These are phyloP conservation scores for Melipona quadrifasciata DNA, from an alignment of 1,140 invertebrate genomes.

Conservation along the genomic window DNA sequence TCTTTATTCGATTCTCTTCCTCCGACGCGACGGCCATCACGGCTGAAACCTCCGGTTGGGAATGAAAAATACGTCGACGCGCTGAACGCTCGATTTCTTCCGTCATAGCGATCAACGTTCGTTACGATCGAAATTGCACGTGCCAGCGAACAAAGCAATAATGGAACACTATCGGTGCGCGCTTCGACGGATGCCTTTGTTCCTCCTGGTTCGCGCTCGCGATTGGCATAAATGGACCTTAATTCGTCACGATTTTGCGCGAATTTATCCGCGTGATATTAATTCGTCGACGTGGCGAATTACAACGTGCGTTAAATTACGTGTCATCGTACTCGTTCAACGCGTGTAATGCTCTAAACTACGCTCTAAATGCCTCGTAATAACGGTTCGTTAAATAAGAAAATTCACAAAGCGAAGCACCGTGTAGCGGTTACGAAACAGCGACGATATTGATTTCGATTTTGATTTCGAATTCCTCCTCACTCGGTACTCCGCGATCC, in stretches of 20 bases:
- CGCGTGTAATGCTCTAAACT: not conserved
- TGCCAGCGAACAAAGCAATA: too few relatives aligned
- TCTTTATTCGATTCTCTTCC: too few relatives aligned
- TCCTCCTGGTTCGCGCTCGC: too few relatives aligned
- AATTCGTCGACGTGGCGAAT: not conserved
- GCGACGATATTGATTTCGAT: not conserved
- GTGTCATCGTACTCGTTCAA: not conserved
- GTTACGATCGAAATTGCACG: too few relatives aligned
- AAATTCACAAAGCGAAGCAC: slow-evolving; percentile 20
- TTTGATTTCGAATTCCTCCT: not conserved
- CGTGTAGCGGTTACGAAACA: not conserved
- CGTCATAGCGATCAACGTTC: too few relatives aligned
- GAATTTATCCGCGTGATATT: not conserved
- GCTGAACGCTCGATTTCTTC: too few relatives aligned
- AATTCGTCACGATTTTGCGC: not conserved
- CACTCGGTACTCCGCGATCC: not conserved
- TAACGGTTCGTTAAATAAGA: slow-evolving; percentile 33
- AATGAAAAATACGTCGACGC: too few relatives aligned
- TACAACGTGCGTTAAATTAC: not conserved
- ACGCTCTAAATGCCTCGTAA: slow-evolving; percentile 3
- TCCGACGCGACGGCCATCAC: too few relatives aligned
- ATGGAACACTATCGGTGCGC: too few relatives aligned
- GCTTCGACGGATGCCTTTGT: too few relatives aligned
- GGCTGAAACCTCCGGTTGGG: too few relatives aligned
- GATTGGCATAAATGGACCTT: too few relatives aligned